Evolutionary conservation across 2,113 vertebrate species (phyloP).

Genomic region (Lichenostomus cassidix): DNA sequence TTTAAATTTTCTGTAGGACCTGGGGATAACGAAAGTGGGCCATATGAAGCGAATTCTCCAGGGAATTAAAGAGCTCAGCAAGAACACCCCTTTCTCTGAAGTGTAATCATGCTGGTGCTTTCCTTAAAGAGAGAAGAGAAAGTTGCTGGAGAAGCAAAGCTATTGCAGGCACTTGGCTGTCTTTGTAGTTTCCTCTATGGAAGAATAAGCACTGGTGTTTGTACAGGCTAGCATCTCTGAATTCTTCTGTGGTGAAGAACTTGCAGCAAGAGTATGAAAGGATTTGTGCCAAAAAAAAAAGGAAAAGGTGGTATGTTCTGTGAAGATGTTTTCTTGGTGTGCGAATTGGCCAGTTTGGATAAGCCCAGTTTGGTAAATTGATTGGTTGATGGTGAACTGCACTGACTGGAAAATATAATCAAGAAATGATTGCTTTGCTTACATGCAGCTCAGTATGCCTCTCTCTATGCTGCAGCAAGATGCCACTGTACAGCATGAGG

Average conservation of each 20-base stretch:
- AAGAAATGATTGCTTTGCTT: constrained; percentile 75
- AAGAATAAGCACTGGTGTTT: constrained; percentile 50
- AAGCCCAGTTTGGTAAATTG: constrained; percentile 64
- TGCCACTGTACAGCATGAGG: constrained; percentile 35
- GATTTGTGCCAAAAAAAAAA: constrained; percentile 79
- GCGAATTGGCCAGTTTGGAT: constrained; percentile 73
- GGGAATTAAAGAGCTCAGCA: constrained; percentile 98
- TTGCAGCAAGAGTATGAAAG: constrained; percentile 48
- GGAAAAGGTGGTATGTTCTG: constrained; percentile 40
- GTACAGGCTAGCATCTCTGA: constrained; percentile 37
- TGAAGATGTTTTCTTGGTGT: constrained; percentile 74
- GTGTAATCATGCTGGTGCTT: constrained; percentile 75
- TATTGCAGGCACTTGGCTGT: constrained; percentile 37
- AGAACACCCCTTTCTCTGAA: constrained; percentile 82
- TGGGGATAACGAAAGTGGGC: constrained; percentile 99
- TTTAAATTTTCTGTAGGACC: constrained; percentile 78
- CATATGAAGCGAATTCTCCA: constrained; percentile 99
- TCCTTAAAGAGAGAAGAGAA: constrained; percentile 40
- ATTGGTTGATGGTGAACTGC: constrained; percentile 14
- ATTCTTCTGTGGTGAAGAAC: constrained; percentile 25
- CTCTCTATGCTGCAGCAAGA: constrained; percentile 12
- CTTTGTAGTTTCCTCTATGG: constrained; percentile 40
- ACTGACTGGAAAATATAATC: constrained; percentile 60
- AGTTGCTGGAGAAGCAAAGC: constrained; percentile 48
- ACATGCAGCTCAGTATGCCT: constrained; percentile 54